These are phyloP conservation scores for Myrmecobius fasciatus DNA, from an alignment of 2,113 vertebrate species.

Conservation along the genomic window DNA sequence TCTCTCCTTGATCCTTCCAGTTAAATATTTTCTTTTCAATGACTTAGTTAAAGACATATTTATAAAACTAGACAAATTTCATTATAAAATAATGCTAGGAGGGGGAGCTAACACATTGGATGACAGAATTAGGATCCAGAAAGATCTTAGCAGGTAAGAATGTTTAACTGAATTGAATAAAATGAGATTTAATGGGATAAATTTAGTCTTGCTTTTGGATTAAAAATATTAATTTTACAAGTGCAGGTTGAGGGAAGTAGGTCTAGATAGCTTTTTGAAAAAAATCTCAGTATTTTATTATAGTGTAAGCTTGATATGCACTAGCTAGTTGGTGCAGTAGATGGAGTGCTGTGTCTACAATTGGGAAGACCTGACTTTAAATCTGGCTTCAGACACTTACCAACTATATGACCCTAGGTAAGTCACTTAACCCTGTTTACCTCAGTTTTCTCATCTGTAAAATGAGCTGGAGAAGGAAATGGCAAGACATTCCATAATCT, in stretches of 20 bases:
- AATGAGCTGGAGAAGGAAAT: neutral
- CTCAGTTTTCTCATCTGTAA: neutral
- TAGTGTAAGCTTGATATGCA: neutral
- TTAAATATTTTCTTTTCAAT: neutral
- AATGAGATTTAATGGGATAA: neutral
- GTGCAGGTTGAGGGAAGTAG: neutral
- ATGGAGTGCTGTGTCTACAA: neutral
- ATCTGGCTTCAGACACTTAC: neutral
- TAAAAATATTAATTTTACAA: neutral
- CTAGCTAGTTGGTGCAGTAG: neutral
- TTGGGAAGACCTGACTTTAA: neutral
- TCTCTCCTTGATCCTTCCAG: neutral
- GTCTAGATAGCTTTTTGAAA: neutral
- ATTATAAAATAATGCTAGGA: neutral
- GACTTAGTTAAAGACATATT: neutral
- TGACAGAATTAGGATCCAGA: neutral
- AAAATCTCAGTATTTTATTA: neutral
- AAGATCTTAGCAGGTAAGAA: neutral
- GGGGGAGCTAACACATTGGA: neutral
- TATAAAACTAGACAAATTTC: neutral
- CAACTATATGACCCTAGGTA: neutral
- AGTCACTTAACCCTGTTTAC: neutral
- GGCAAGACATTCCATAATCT: neutral
- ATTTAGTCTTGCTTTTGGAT: neutral
- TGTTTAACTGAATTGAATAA: neutral